Evolutionary conservation across 2,113 vertebrate species (phyloP), one percentile per base, ranked within the genome.

Genomic region (Leptosomus discolor): DNA sequence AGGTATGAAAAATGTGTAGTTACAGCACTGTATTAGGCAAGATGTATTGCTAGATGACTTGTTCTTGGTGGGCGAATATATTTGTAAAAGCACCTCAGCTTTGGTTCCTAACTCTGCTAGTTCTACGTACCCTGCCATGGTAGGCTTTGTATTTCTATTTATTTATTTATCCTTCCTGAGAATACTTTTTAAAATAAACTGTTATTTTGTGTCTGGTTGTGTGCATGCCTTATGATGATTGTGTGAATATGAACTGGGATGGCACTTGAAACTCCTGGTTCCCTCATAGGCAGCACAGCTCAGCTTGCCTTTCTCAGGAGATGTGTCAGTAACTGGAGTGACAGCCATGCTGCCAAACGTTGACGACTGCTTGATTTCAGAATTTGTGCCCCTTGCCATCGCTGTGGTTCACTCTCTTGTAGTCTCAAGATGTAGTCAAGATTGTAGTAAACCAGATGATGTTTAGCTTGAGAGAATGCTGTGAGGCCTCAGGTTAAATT

Each of bases 241-340:
- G 3, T 34, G 2, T 45, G 30, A 36, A 20, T 63, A 67, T 0
- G 1, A 71, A 34, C n/a, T 36, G 7, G 24, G 41, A 39, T 34
- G 12, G 15, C 2, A 9, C 18, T 6, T 74, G 30, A 65, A 73
- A 60, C 3, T 82, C 30, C 36, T 2, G 1, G 15, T 57, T 51
- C 12, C 34, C 14, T 3, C 2, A 1, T 3, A 34, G 34, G 12
- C 2, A 37, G 7, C 1, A 1, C 1, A 15, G 9, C 34, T 51
- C 78, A 46, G 8, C 26, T 77, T 88, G 26, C 5, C 6, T 69
- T 50, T 69, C 32, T 51, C 23, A 21, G 68, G 48, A 77, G 14
- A 11, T 37, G 10, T 41, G 16, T 58, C 30, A 19, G 43, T 43
- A 43, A 12, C 16, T 24, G 7, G 19, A 58, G 8, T 2, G 5